phyloP scores from a whole-genome alignment of 2,113 vertebrate genomes.

The Castor canadensis region DNA sequence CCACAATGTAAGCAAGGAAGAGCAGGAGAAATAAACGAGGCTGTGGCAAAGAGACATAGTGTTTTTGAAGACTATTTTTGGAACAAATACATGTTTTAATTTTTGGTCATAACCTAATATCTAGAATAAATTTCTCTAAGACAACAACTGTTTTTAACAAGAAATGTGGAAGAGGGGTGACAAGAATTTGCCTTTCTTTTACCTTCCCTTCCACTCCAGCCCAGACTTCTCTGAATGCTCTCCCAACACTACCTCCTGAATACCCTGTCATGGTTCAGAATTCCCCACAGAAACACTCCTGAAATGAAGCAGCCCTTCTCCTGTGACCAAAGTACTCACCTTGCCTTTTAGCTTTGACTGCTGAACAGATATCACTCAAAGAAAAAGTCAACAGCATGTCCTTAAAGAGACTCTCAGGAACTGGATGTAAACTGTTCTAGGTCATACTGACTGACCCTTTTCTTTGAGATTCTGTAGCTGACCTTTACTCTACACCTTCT shows the following conservation, averaged over 20 bases:
- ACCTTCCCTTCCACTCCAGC: no score
- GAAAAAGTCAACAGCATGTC: not conserved
- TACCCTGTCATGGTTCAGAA: fast-evolving
- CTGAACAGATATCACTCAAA: not conserved
- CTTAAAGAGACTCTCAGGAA: not conserved
- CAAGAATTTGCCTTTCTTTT: not conserved
- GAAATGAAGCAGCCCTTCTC: not conserved
- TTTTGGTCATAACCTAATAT: not conserved
- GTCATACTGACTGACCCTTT: not conserved
- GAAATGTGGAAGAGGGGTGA: not conserved
- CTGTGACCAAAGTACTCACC: not conserved
- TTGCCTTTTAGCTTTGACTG: not conserved
- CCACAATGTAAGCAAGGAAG: not conserved
- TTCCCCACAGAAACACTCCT: not conserved
- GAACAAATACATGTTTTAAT: not conserved
- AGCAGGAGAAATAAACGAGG: not conserved
- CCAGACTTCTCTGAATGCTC: not conserved
- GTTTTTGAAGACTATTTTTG: not conserved
- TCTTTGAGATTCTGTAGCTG: not conserved
- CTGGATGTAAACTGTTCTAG: not conserved
- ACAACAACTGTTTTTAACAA: not conserved
- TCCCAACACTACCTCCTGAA: not conserved
- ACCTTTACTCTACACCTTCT: not conserved
- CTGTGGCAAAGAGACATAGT: not conserved
- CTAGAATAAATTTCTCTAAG: not conserved